A percentile compares a stretch with the other conserved stretches of the same genome.
These are phyloP conservation scores for Listrodromus nycthemerus DNA, from an alignment of 2,888 invertebrate species.

Conservation along the genomic window DNA sequence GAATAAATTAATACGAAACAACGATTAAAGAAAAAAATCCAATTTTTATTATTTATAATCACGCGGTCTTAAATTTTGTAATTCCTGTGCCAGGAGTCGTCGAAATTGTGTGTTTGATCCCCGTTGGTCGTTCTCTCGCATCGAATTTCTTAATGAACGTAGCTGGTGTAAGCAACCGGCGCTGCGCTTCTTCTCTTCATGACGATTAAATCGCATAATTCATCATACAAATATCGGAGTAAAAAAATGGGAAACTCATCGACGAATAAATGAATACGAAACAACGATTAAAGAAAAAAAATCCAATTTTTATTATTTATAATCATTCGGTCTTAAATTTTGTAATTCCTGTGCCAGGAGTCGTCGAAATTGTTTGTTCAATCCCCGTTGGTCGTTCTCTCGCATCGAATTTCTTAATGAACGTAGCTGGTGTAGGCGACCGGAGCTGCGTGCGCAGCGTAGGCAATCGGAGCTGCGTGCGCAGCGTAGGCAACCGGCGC, in stretches of 20 bases:
- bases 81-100: neutral
- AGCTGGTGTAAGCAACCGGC: too few relatives aligned
- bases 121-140: neutral
- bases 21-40: neutral
- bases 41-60: slow-evolving; percentile 34
- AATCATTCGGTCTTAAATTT: neutral
- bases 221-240: neutral
- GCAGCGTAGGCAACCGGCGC: slow-evolving; percentile 52
- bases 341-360: neutral
- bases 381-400: neutral
- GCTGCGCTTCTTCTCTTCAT: too few relatives aligned
- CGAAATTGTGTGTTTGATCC: slow-evolving; percentile 2
- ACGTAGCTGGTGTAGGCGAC: slow-evolving; percentile 62
- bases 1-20: neutral
- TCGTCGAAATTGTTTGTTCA: neutral
- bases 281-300: neutral
- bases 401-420: slow-evolving; percentile 38
- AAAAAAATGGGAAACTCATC: neutral
- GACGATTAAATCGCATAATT: neutral
- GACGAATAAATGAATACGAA: neutral
- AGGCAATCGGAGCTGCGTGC: too few relatives aligned
- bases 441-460: too few relatives aligned
- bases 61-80: neutral
- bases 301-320: slow-evolving; percentile 28
- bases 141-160: slow-evolving; percentile 48